These are phyloP conservation scores for Drosophila suboccidentalis DNA, from an alignment of 2,888 invertebrate genomes.

Conservation along the genomic window DNA sequence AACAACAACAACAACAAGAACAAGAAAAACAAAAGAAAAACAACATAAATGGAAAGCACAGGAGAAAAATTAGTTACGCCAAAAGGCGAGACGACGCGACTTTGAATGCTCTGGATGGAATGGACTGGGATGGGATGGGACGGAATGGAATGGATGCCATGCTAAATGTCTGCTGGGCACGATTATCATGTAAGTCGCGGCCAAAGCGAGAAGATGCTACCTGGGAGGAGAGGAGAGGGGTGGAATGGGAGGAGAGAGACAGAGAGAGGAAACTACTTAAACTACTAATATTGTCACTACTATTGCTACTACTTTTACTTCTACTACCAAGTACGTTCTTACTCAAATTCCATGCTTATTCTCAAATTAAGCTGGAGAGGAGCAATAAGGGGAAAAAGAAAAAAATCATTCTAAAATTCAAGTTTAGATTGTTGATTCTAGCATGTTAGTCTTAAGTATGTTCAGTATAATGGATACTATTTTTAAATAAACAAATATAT, in stretches of 20 bases:
- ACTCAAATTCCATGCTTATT: no score
- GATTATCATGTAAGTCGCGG: constrained; percentile 68
- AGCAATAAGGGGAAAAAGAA: no score
- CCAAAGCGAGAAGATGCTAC: constrained; percentile 23
- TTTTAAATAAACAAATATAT: no score
- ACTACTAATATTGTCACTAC: neutral
- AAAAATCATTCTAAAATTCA: no score
- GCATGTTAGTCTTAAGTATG: no score
- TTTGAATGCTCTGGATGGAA: constrained; percentile 27
- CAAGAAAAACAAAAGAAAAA: constrained; percentile 51
- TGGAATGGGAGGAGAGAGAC: neutral
- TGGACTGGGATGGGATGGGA: neutral
- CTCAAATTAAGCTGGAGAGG: no score
- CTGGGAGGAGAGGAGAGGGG: constrained; percentile 6
- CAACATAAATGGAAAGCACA: constrained; percentile 63
- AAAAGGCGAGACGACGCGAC: constrained; percentile 57
- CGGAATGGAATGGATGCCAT: constrained; percentile 43
- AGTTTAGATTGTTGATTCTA: no score
- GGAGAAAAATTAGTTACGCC: constrained; percentile 80
- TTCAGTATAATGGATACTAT: no score
- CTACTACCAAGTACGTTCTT: neutral
- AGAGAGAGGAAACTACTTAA: neutral
- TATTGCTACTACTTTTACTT: neutral
- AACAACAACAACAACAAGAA: constrained; percentile 18
- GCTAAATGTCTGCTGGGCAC: constrained; percentile 78